phyloP scores from a whole-genome alignment of 1,140 invertebrate genomes.

The Nymphalis io region DNA sequence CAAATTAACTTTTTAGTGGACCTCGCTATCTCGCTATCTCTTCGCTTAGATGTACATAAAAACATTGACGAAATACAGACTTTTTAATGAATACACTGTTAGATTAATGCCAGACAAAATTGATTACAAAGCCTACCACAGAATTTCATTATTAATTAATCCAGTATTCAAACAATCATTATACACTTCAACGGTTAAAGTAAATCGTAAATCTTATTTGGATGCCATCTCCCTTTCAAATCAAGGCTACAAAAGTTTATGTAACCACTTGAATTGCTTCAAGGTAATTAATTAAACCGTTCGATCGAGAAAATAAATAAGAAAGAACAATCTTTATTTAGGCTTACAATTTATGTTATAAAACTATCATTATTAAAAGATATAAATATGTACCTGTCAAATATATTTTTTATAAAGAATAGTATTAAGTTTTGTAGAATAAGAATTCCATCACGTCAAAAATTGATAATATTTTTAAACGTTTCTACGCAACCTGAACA shows the following conservation, averaged over 20 bases:
- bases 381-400: no score
- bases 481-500: no score
- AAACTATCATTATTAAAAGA: no score
- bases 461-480: no score
- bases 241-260: neutral
- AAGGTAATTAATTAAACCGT: neutral
- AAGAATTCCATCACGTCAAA: no score
- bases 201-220: slow-evolving; percentile 12
- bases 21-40: no score
- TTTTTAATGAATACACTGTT: neutral
- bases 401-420: no score
- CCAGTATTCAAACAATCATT: slow-evolving; percentile 2
- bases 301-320: neutral
- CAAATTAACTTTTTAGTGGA: no score
- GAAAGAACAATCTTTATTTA: neutral
- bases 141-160: neutral
- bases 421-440: no score
- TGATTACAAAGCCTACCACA: neutral
- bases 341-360: no score
- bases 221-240: slow-evolving; percentile 1
- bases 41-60: no score
- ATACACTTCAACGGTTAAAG: neutral
- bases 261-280: neutral
- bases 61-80: neutral
- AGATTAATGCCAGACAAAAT: neutral